Conservation (phyloP, 2,888 invertebrate genomes). For the Diaprepes abbreviatus region DNA sequence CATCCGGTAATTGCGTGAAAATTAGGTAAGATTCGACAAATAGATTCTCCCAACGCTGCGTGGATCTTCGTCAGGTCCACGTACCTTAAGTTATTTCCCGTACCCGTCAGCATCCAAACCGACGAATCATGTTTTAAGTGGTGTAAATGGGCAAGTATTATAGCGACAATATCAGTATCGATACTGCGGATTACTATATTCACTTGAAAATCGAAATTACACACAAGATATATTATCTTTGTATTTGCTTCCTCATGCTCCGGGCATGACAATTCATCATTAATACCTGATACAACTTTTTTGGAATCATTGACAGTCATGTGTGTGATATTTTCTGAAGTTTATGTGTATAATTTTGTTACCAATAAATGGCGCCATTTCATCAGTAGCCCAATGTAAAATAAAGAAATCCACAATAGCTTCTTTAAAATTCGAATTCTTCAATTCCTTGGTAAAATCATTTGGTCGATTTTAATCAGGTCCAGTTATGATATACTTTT, state of each 20-base stretch:
- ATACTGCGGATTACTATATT: slow-evolving; percentile 19
- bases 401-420: slow-evolving; percentile 55
- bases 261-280: slow-evolving; percentile 49
- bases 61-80: slow-evolving; percentile 40
- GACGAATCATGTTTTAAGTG: slow-evolving; percentile 18
- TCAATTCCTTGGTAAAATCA: slow-evolving; percentile 44
- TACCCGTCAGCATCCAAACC: slow-evolving; percentile 39
- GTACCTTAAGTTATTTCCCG: slow-evolving; percentile 38
- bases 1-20: too few relatives aligned
- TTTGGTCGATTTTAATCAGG: slow-evolving; percentile 55
- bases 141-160: slow-evolving; percentile 31
- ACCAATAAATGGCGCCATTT: slow-evolving; percentile 51
- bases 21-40: slow-evolving; percentile 20
- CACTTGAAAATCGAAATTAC: slow-evolving; percentile 30
- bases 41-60: slow-evolving; percentile 30
- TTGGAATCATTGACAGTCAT: slow-evolving; percentile 8
- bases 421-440: slow-evolving; percentile 55
- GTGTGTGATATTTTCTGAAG: slow-evolving; percentile 15
- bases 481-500: slow-evolving; percentile 53
- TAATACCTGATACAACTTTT: slow-evolving; percentile 39
- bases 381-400: slow-evolving; percentile 55
- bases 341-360: not conserved
- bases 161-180: slow-evolving; percentile 36
- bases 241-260: slow-evolving; percentile 27
- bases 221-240: slow-evolving; percentile 31